Conservation (phyloP, 23 tunicate genomes). For the Trididemnum miniatum region DNA sequence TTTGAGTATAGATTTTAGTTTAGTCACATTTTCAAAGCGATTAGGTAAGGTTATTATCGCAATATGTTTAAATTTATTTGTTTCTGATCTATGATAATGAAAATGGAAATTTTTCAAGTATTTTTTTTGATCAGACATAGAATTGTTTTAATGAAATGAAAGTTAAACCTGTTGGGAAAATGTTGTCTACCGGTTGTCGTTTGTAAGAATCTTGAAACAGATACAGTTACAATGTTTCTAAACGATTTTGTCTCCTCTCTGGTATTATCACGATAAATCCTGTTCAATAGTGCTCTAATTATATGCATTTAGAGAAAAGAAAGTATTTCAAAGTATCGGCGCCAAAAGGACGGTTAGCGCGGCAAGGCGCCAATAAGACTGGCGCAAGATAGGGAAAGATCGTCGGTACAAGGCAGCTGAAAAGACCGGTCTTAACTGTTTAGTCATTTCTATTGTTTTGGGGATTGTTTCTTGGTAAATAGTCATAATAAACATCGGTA, state of each 20-base stretch:
- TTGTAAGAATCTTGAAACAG: background rate
- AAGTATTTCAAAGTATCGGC: background rate
- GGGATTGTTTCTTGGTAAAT: background rate
- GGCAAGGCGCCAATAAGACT: conserved; percentile 10
- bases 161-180: too few species aligned
- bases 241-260: background rate
- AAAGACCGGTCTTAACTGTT: background rate
- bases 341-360: conserved; percentile 16
- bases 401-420: background rate
- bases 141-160: background rate
- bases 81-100: too few species aligned
- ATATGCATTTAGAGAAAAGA: background rate
- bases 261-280: background rate
- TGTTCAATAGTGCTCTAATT: conserved; percentile 9
- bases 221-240: background rate
- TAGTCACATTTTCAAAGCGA: too few species aligned
- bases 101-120: too few species aligned
- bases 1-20: too few species aligned
- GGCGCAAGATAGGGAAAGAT: background rate
- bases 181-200: background rate
- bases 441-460: background rate
- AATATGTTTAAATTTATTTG: too few species aligned
- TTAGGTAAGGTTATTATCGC: too few species aligned
- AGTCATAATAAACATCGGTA: background rate
- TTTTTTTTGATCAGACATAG: too few species aligned